Conservation (phyloP, 2,888 invertebrate species). For the Andrena praecox region DNA sequence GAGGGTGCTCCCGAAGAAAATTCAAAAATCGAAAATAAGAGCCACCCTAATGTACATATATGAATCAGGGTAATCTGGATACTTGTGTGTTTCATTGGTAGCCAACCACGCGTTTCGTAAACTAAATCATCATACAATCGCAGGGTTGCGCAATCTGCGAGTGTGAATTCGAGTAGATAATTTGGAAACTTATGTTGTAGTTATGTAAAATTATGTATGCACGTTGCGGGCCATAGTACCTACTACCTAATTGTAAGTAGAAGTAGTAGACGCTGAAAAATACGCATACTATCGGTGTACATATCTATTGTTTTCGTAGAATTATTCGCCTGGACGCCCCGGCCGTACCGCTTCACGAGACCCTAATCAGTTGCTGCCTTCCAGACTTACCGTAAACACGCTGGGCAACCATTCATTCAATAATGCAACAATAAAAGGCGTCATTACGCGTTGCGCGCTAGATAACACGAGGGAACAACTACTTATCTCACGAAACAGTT, state of each 20-base stretch:
- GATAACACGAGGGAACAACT: neutral
- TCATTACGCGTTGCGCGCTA: neutral
- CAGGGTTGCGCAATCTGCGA: too few species aligned
- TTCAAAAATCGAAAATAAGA: too few species aligned
- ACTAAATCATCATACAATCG: too few species aligned
- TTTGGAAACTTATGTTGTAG: too few species aligned
- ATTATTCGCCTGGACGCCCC: constrained; percentile 83
- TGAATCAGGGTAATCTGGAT: too few species aligned
- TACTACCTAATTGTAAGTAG: neutral
- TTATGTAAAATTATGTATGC: constrained; percentile 12
- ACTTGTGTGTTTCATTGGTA: too few species aligned
- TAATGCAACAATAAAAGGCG: neutral
- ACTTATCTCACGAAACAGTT: neutral
- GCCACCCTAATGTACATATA: too few species aligned
- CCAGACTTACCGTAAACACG: constrained; percentile 31
- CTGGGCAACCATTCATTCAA: constrained; percentile 8
- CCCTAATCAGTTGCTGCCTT: constrained; percentile 75
- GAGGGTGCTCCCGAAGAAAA: too few species aligned
- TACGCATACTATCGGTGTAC: constrained; percentile 35
- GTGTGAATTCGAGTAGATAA: too few species aligned
- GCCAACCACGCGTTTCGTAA: too few species aligned
- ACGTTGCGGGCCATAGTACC: constrained; percentile 15
- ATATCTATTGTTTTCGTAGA: constrained; percentile 81
- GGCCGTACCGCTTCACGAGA: constrained; percentile 84
- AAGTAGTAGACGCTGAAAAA: neutral